phyloP scores from a whole-genome alignment of 2,888 invertebrate species.

The Pterobdella sp. region DNA sequence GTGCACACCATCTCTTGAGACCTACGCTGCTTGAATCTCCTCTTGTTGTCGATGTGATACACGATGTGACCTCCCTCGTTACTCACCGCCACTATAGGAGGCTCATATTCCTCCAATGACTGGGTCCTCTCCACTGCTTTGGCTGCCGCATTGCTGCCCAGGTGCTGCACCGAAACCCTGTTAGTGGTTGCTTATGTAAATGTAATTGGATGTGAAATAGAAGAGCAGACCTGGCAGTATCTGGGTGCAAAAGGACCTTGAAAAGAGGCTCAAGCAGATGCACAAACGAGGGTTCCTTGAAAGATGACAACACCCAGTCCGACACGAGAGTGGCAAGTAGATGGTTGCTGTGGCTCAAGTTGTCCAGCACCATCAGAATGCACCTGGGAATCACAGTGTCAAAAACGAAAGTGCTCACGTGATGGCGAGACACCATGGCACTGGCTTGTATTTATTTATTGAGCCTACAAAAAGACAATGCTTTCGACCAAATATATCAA shows the following conservation, averaged over 20 bases:
- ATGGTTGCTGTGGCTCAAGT: slow-evolving; percentile 57
- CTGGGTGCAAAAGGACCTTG: slow-evolving; percentile 67
- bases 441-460: too few species aligned
- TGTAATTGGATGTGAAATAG: neutral
- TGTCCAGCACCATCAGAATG: slow-evolving; percentile 66
- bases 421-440: too few species aligned
- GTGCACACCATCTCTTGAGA: neutral
- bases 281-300: slow-evolving; percentile 64
- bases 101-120: slow-evolving; percentile 41
- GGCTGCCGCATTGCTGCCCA: neutral
- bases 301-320: slow-evolving; percentile 64
- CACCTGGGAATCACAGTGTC: too few species aligned
- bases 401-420: too few species aligned
- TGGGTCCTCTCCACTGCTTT: neutral
- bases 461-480: too few species aligned
- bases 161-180: slow-evolving; percentile 5
- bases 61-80: slow-evolving; percentile 70
- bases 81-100: slow-evolving; percentile 71
- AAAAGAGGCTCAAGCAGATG: slow-evolving; percentile 70
- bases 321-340: slow-evolving; percentile 47
- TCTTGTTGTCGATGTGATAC: slow-evolving; percentile 51
- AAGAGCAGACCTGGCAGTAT: slow-evolving; percentile 63
- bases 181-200: neutral
- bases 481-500: too few species aligned
- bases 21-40: slow-evolving; percentile 46